Conservation (phyloP, 2,888 invertebrate species). For the Leucoptera coffeella region DNA sequence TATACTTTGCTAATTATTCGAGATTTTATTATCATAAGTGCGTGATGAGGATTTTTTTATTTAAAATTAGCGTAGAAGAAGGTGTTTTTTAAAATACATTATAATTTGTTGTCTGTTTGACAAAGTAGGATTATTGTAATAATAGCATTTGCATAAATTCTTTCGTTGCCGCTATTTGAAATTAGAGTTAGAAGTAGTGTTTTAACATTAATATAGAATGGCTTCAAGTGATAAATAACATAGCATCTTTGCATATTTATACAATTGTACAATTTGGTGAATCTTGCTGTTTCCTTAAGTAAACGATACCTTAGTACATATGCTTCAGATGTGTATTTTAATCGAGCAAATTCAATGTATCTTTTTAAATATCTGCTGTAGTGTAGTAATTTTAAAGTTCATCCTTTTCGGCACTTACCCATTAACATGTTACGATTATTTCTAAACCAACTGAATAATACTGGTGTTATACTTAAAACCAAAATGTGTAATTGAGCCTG, state of each 20-base stretch:
- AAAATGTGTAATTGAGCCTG: constrained; percentile 35
- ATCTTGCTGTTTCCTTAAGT: too few relatives aligned
- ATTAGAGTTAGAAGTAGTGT: constrained; percentile 24
- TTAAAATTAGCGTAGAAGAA: constrained; percentile 27
- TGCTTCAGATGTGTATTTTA: too few relatives aligned
- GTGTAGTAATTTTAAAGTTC: too few relatives aligned
- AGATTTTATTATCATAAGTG: constrained; percentile 23
- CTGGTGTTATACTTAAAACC: too few relatives aligned
- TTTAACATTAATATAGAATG: constrained; percentile 30
- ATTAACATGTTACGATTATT: too few relatives aligned
- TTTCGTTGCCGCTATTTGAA: constrained; percentile 30
- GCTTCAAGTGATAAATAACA: constrained; percentile 23
- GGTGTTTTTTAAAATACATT: constrained; percentile 15
- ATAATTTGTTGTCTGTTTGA: constrained; percentile 24
- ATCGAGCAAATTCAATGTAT: too few relatives aligned
- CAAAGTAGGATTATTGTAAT: constrained; percentile 31
- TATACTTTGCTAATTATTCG: constrained; percentile 9
- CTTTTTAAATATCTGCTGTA: too few relatives aligned
- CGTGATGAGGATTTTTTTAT: too few relatives aligned
- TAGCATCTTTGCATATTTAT: constrained; percentile 5
- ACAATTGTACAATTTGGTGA: too few relatives aligned
- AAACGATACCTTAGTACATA: too few relatives aligned
- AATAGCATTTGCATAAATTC: constrained; percentile 25
- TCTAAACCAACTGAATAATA: too few relatives aligned
- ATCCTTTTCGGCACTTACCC: too few relatives aligned